Conservation (phyloP, 2,113 vertebrate species). For the Platichthys flesus region DNA sequence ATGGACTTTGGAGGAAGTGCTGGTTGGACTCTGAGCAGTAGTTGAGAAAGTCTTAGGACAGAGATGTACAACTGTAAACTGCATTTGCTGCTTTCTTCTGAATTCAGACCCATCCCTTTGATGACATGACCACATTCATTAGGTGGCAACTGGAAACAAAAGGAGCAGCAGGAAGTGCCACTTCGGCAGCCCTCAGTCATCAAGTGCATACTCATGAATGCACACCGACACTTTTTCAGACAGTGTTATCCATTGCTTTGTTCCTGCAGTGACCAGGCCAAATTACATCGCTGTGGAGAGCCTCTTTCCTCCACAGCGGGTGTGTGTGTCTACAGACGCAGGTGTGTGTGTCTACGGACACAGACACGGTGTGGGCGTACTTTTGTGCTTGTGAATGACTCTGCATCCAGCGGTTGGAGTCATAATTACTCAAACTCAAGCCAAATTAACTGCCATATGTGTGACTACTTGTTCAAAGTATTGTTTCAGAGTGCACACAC, state of each 20-base stretch:
- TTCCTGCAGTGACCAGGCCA: conserved; percentile 66
- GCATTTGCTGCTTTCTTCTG: too few relatives aligned
- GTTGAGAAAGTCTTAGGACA: too few relatives aligned
- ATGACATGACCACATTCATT: conserved; percentile 19
- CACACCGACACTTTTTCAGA: conserved; percentile 49
- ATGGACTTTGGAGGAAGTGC: too few relatives aligned
- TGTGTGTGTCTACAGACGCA: conserved; percentile 6
- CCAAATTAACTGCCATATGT: conserved; percentile 46
- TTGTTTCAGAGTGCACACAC: conserved; percentile 19
- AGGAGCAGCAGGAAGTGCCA: too few relatives aligned
- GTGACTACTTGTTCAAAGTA: conserved; percentile 36
- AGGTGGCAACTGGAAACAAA: conserved; percentile 34
- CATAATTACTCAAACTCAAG: conserved; percentile 51
- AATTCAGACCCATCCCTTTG: too few relatives aligned
- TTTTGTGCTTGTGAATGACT: conserved; percentile 48
- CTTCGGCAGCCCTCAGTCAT: too few relatives aligned
- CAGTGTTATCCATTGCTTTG: conserved; percentile 64
- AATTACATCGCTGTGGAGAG: conserved; percentile 66
- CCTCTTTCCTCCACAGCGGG: conserved; percentile 45
- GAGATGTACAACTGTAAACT: too few relatives aligned
- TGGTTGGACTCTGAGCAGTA: neutral
- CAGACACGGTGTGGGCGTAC: conserved; percentile 21
- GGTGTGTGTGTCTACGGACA: neutral
- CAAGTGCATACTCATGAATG: neutral
- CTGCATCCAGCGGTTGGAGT: conserved; percentile 25